phyloP scores from a whole-genome alignment of 2,113 vertebrate genomes.

The Apteryx mantelli region DNA sequence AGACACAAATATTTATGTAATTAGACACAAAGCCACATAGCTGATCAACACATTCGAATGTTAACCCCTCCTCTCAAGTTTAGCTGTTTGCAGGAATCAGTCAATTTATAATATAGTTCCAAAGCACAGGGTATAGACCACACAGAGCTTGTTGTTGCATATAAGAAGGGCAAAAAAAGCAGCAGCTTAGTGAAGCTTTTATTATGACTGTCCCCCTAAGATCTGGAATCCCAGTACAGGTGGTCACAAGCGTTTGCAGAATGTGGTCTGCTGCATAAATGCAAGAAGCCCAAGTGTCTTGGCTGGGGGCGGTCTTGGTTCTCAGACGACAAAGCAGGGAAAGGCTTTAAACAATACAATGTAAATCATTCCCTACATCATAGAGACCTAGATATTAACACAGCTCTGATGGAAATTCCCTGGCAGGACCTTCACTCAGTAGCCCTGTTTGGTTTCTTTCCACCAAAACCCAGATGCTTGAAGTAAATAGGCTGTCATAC shows the following conservation, averaged over 20 bases:
- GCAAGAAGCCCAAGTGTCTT: neutral
- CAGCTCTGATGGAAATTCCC: neutral
- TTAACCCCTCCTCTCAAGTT: neutral
- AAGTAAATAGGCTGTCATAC: neutral
- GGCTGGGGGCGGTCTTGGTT: neutral
- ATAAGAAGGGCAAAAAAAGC: neutral
- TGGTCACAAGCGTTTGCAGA: neutral
- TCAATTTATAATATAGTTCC: neutral
- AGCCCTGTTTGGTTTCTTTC: neutral
- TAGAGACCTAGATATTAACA: neutral
- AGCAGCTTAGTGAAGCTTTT: neutral
- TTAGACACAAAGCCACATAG: neutral
- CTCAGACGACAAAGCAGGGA: neutral
- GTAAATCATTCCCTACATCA: neutral
- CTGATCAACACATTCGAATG: neutral
- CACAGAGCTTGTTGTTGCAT: neutral
- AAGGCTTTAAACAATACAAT: neutral
- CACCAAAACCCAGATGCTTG: neutral
- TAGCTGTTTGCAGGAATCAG: neutral
- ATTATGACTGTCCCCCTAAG: neutral
- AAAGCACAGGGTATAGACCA: neutral
- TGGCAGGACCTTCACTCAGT: neutral
- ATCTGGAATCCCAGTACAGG: neutral
- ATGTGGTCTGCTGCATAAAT: neutral
- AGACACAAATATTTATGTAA: constrained; percentile 12